A percentile compares a stretch with the other conserved stretches of the same genome.
Conservation (phyloP, 2,888 invertebrate species). For the Drosophila melanocephala region DNA sequence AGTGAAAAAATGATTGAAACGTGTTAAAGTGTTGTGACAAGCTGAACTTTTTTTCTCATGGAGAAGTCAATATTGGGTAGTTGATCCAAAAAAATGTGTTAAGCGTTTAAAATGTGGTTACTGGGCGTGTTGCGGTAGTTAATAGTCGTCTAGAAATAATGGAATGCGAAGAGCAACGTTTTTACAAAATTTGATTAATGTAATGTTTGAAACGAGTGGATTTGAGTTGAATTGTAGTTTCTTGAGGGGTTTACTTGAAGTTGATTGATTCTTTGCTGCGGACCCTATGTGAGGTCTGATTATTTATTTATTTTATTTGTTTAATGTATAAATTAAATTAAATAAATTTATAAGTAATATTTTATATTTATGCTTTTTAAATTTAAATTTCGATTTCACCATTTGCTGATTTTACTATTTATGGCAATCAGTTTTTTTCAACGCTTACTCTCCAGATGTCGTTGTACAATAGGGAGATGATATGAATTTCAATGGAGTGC, state of each 20-base stretch:
- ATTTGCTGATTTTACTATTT: too few species aligned
- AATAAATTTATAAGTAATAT: too few species aligned
- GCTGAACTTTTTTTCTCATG: background rate
- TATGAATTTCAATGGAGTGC: background rate
- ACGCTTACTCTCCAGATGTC: too few species aligned
- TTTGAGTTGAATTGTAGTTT: background rate
- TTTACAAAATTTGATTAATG: background rate
- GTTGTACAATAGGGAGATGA: too few species aligned
- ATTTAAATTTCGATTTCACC: background rate
- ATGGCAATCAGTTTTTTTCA: too few species aligned
- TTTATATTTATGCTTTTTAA: background rate
- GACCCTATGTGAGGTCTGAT: background rate
- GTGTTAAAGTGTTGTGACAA: background rate
- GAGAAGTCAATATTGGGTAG: background rate
- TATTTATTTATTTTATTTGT: background rate
- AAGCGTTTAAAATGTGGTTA: background rate
- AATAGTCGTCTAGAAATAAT: background rate
- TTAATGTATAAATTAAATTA: background rate
- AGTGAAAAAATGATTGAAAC: background rate
- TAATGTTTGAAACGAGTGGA: background rate
- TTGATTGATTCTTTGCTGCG: background rate
- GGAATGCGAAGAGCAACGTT: background rate
- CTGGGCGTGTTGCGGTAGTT: background rate
- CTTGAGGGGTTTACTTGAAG: background rate
- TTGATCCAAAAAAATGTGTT: background rate